Conservation (phyloP, 2,113 vertebrate species). For the Dipodomys spectabilis region DNA sequence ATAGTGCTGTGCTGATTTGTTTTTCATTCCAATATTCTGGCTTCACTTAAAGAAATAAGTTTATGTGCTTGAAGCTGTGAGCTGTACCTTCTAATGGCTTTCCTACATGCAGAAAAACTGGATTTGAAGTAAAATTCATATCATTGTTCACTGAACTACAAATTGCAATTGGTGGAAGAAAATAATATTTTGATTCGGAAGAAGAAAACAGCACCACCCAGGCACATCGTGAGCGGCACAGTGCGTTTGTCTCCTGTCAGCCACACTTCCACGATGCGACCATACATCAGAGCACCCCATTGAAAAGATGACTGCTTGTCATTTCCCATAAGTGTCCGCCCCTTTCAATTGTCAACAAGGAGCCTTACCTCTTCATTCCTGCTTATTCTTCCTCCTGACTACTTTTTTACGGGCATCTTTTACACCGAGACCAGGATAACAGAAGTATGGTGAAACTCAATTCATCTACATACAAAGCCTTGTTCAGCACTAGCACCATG, state of each 20-base stretch:
- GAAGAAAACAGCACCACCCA: neutral
- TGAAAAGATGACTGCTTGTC: neutral
- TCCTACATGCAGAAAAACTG: slow-evolving; percentile 12
- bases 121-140: slow-evolving; percentile 21
- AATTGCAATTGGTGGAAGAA: neutral
- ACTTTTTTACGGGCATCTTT: neutral
- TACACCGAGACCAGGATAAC: neutral
- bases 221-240: neutral
- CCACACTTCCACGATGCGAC: neutral
- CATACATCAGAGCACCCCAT: neutral
- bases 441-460: neutral
- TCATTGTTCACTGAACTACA: slow-evolving; percentile 43
- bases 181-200: slow-evolving; percentile 58
- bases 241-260: neutral
- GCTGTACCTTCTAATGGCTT: neutral
- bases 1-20: neutral
- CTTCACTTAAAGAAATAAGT: slow-evolving; percentile 22
- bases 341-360: neutral
- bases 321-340: neutral
- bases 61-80: neutral
- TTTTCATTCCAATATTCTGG: neutral
- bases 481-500: fast-evolving
- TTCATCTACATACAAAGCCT: neutral
- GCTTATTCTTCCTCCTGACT: neutral
- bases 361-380: neutral